Evolutionary conservation across 53 echinoderm and acorn worm genomes (phyloP), one percentile per base, ranked within the genome.

Genomic region (Hippasteria phrygiana): DNA sequence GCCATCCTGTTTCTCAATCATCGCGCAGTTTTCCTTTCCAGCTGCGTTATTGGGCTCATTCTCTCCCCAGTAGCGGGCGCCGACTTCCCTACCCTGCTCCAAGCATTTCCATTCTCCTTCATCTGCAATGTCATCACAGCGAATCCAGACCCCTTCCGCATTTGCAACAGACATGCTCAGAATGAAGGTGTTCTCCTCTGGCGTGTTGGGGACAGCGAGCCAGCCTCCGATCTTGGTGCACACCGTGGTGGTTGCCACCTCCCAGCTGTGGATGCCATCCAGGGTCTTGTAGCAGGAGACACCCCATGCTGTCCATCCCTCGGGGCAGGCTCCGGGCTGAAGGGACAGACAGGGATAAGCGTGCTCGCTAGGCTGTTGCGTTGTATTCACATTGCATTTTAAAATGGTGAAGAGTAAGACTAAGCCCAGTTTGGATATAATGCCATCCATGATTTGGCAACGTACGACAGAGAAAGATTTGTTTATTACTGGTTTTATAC

Each of bases 221-320:
- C 69, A 67, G 33, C 69, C 69, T 10, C 69, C 69, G 34, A 67
- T 36, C 0, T 67, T 9, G 0, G 33, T 13, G 69, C 69, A 67
- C 37, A 18, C 69, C 34, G 69, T 67, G 34, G 69, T 67, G 12
- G 69, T 67, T 0, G 69, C 69, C 0, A 6, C 69, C 17, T 32
- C 5, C 33, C 33, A 67, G 69, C 69, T 67, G 34, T 11, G 16
- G 17, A 67, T 17, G 11, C 69, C 69, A 35, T 67, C 34, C 1
- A 67, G 69, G 69, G 69, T 13, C 34, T 67, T 67, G 69, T 35
- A 67, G 69, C 69, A 67, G 69, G 16, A 36, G 35, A 11, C 27
- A 8, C 69, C 69, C 33, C 69, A 31, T 35, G 37, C 33, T 35
- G 1, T 67, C 69, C 69, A 67, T 4, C 69, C 69, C 11, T 67